These are phyloP conservation scores for Cephus runcator DNA, from an alignment of 2,888 invertebrate genomes.

Conservation along the genomic window DNA sequence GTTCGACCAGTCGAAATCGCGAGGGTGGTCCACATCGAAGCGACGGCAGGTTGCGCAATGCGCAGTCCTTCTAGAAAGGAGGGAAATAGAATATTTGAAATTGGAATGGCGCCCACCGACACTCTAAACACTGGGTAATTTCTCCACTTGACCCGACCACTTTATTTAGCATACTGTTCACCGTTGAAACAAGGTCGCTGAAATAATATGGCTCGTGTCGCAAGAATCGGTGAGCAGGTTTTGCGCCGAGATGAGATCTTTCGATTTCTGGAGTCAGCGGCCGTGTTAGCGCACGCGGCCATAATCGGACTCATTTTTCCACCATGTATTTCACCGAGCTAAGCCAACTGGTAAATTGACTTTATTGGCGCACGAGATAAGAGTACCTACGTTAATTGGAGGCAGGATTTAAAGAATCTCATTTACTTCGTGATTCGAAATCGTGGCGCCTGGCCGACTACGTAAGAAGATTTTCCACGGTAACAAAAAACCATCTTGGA, in stretches of 20 bases:
- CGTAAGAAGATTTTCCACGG: slow-evolving; percentile 21
- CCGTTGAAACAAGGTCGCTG: background rate
- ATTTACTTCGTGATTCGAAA: background rate
- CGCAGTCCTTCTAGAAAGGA: no score
- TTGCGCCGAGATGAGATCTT: slow-evolving; percentile 24
- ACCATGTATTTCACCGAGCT: slow-evolving; percentile 6
- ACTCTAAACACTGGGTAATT: background rate
- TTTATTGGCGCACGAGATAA: slow-evolving; percentile 29
- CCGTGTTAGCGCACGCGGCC: slow-evolving; percentile 1
- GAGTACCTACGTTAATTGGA: slow-evolving; percentile 6
- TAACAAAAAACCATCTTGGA: slow-evolving; percentile 19
- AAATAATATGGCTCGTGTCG: background rate
- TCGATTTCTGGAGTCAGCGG: slow-evolving; percentile 21
- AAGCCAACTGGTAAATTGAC: slow-evolving; percentile 34
- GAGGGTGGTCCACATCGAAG: no score
- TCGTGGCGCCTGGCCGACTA: background rate
- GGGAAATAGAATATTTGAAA: no score
- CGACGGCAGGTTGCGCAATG: no score
- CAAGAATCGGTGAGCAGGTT: slow-evolving; percentile 1
- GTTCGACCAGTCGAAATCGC: background rate
- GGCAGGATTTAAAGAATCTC: no score
- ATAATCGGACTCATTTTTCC: slow-evolving; percentile 31
- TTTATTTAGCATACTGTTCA: background rate
- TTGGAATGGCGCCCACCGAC: no score
- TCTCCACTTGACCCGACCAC: slow-evolving; percentile 1